Evolutionary conservation across 2,888 invertebrate genomes (phyloP), one percentile per base, ranked within the genome.

Genomic region (Eurytoma californica): DNA sequence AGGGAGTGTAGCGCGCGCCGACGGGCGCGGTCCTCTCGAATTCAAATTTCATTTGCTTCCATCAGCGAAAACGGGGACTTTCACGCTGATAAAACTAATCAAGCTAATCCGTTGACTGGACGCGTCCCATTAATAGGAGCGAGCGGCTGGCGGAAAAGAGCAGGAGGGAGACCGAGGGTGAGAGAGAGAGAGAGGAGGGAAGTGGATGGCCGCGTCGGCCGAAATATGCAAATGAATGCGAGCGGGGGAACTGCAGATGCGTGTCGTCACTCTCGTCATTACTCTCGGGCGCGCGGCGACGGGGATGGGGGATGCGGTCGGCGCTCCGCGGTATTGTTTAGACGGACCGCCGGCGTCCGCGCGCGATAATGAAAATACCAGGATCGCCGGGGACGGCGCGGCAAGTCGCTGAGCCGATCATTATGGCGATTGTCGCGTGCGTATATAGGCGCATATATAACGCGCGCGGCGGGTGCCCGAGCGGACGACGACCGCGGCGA

Each of bases 291-390:
- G 65, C 81, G 78, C 80, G 82, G 80, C 67, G 66, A 81, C 75
- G 77, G 72, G 61, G 58, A n/a, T 12, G 16, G 30, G 18, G 14
- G 39, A 58, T 12, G n/a, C 14, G n/a, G 24, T 3, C 24, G 53
- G 12, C 47, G 39, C 58, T 57, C n/a, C 49, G 65, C 24, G 14
- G 47, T 79, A 81, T 81, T 86, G 86, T 86, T 85, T 84, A 84
- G 84, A 84, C 80, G 81, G 77, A 74, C 73, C 53, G 60, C n/a
- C 14, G 80, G 73, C 77, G 82, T 73, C 80, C 80, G 24, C 24
- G 81, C 82, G 84, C 82, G 83, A 85, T 86, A 86, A 86, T 85
- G 85, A 86, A 86, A 85, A 85, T 85, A 83, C 84, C 84, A 80
- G 83, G 81, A 80, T 82, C 82, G 80, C 82, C 72, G 81, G 82